Evolutionary conservation across 2,888 invertebrate species (phyloP), one percentile per base, ranked within the genome.

Genomic region (Sphecodes monilicornis): DNA sequence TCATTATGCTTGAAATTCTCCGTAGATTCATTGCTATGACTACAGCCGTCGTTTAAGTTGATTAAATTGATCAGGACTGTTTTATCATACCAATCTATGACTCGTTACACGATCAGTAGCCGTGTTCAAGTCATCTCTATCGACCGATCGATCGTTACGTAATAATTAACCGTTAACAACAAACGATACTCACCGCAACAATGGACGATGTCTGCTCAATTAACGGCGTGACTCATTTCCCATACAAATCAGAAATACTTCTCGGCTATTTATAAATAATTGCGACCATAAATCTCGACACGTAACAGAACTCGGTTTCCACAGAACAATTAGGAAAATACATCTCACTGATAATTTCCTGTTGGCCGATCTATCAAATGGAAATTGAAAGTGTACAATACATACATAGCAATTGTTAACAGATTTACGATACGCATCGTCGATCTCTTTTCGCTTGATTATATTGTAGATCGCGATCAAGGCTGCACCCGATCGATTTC

Each of bases 201-300:
- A 76, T 68, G n/a, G 39, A 43, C 16, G 11, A 3, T 11, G 39
- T 18, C n/a, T 16, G 41, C 13, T 77, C 41, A 22, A 41, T 54
- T 43, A 41, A 57, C 69, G 70, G 13, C 6, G 41, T 77, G 76
- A 77, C 39, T 77, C 76, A 43, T 41, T 16, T 22, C 29, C 22
- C 22, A 26, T 29, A 16, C 39, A 77, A 70, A 70, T n/a, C n/a
- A 41, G 39, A 36, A 77, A 26, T 36, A 41, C 41, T 54, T 16
- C 43, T 43, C 22, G 0, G 32, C 60, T 60, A 60, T 60, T 60
- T 60, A 60, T 60, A 29, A 60, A 60, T 60, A 60, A 29, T 43
- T 57, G 41, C 70, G 18, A 16, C 13, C 36, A 64, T 66, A 78
- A 78, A 78, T 78, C 69, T 54, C 54, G 76, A 76, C 39, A 46